A percentile compares a stretch with the other conserved stretches of the same genome.
These are phyloP conservation scores for Melanotaenia nigrans DNA, from an alignment of 2,797 vertebrate species.

Conservation along the genomic window DNA sequence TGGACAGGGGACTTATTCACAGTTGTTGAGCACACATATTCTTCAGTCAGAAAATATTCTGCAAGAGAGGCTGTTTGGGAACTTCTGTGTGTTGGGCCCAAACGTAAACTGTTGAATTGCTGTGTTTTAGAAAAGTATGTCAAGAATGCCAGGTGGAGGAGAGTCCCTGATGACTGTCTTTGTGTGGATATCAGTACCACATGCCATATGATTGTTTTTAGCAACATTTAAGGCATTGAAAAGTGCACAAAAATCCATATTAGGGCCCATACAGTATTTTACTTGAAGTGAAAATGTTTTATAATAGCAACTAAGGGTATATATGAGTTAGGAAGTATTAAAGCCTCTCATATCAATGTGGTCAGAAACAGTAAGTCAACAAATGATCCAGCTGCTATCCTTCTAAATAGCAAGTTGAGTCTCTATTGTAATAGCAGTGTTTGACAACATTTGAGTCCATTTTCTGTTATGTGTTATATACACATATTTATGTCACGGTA, in stretches of 20 bases:
- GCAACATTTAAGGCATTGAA: background rate
- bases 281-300: background rate
- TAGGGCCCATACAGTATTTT: background rate
- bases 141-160: background rate
- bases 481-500: background rate
- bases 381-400: constrained; percentile 19
- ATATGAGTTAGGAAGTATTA: constrained; percentile 20
- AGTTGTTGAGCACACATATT: background rate
- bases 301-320: background rate
- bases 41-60: background rate
- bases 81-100: background rate
- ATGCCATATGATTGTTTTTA: background rate
- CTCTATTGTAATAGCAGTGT: constrained; percentile 12
- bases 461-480: constrained; percentile 12
- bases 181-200: background rate
- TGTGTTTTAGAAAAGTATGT: background rate
- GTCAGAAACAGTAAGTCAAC: constrained; percentile 38
- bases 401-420: constrained; percentile 34
- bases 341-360: constrained; percentile 20
- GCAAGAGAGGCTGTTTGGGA: background rate
- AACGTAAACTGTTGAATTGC: background rate
- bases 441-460: constrained; percentile 22
- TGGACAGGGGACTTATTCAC: background rate
- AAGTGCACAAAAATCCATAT: background rate
- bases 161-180: background rate